Evolutionary conservation across 2,113 vertebrate genomes (phyloP), one percentile per base, ranked within the genome.

Genomic region (Vidua chalybeata): DNA sequence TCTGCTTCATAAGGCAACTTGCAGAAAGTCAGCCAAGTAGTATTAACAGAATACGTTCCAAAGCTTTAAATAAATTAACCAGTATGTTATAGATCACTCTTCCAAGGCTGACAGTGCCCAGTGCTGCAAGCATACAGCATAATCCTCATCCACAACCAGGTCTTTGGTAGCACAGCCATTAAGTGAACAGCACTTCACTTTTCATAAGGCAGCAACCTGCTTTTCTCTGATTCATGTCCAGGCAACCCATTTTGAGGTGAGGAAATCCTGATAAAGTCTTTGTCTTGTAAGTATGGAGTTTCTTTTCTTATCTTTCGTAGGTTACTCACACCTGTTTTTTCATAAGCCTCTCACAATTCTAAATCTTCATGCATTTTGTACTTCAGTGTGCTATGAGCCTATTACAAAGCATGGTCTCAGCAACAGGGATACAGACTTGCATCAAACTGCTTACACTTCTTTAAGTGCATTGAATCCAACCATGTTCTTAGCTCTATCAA

Each of bases 11-110:
- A 66, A 67, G 9, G 24, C 55, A 94, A 66, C 43, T 48, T 31
- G 17, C 28, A 69, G 37, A 39, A 84, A 79, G 14, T 30, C 49
- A 88, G 87, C 9, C 59, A 84, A 62, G 11, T 31, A 77, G 46
- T 22, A 84, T 28, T 54, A 84, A 67, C 17, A 78, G 45, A 81
- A 59, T 8, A 18, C 17, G 5, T 54, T 54, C 17, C 35, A 69
- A 77, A 74, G 23, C 12, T 71, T 89, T 67, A 91, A 72, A 89
- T 24, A 78, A 79, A 64, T 91, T 39, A 85, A 63, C 27, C 67
- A 83, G 51, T 28, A 28, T 11, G 5, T 55, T 90, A 72, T 2
- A 56, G 27, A 72, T 15, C 8, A 14, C 31, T 71, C 23, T 31
- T 45, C 69, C 37, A 55, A 89, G 23, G 21, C 11, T 75, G 49